These are phyloP conservation scores for Polyploca ridens DNA, from an alignment of 2,888 invertebrate genomes.

Conservation along the genomic window DNA sequence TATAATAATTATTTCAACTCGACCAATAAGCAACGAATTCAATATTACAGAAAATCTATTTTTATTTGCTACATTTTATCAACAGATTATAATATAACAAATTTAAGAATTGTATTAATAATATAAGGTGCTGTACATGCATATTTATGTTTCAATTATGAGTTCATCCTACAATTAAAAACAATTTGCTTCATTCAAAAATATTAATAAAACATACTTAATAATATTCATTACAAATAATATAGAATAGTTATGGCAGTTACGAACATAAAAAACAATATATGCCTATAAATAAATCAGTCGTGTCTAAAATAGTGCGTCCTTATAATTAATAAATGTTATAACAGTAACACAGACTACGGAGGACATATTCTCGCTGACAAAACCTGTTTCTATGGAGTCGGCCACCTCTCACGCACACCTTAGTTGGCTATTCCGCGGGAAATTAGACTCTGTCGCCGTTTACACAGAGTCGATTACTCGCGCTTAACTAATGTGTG, in stretches of 20 bases:
- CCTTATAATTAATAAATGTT: neutral
- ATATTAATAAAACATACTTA: neutral
- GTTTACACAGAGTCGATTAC: no score
- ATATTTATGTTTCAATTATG: neutral
- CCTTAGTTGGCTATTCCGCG: no score
- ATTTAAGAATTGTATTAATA: neutral
- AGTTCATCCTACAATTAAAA: neutral
- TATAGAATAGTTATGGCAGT: neutral
- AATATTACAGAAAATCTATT: conserved; percentile 9
- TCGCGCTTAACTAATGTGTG: no score
- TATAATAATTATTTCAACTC: conserved; percentile 18
- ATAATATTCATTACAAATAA: neutral
- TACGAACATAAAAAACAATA: neutral
- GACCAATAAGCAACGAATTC: conserved; percentile 48
- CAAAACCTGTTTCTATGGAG: no score
- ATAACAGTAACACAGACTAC: no score
- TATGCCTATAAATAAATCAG: neutral
- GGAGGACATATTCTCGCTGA: no score
- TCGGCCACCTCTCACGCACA: no score
- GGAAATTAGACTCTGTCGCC: no score
- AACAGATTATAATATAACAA: neutral
- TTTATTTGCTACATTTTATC: neutral
- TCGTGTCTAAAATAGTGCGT: neutral
- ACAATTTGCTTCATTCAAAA: neutral
- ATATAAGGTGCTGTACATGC: neutral